A percentile compares a stretch with the other conserved stretches of the same genome.
Evolutionary conservation across 1,140 invertebrate genomes (phyloP).

Genomic region (Tribolium castaneum): DNA sequence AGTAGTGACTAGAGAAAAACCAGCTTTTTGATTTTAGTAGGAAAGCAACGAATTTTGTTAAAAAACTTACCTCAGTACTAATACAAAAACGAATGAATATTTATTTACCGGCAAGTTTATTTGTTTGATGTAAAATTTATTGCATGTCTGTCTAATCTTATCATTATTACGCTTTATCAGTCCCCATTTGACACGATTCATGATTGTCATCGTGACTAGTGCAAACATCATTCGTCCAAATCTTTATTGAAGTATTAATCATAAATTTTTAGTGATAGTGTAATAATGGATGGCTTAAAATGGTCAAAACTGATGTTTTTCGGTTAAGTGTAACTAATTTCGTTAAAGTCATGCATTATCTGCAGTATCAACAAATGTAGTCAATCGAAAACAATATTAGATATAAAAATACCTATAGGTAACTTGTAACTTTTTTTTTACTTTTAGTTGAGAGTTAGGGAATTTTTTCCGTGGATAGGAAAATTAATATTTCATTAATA

Average conservation of each 20-base stretch:
- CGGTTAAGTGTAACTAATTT: neutral
- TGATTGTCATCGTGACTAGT: constrained; percentile 18
- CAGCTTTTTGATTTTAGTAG: too few species aligned
- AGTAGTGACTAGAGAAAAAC: too few species aligned
- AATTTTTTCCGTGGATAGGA: too few species aligned
- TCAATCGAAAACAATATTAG: constrained; percentile 9
- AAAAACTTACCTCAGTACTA: too few species aligned
- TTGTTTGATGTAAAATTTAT: neutral
- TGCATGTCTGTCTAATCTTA: neutral
- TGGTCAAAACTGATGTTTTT: too few species aligned
- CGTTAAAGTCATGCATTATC: neutral
- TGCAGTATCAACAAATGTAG: neutral
- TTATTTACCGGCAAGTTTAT: neutral
- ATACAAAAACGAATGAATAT: too few species aligned
- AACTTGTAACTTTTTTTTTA: neutral
- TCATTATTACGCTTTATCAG: neutral
- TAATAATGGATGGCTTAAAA: neutral
- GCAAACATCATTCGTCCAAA: constrained; percentile 6
- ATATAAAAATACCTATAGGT: neutral
- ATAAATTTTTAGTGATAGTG: neutral
- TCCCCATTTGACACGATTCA: constrained; percentile 33
- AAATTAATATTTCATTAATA: neutral
- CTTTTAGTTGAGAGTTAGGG: neutral
- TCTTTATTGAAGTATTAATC: neutral
- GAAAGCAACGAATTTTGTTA: too few species aligned